Base-by-base conservation (phyloP, 2,888 invertebrate species). In the Alviniconcha strummeri region DNA sequence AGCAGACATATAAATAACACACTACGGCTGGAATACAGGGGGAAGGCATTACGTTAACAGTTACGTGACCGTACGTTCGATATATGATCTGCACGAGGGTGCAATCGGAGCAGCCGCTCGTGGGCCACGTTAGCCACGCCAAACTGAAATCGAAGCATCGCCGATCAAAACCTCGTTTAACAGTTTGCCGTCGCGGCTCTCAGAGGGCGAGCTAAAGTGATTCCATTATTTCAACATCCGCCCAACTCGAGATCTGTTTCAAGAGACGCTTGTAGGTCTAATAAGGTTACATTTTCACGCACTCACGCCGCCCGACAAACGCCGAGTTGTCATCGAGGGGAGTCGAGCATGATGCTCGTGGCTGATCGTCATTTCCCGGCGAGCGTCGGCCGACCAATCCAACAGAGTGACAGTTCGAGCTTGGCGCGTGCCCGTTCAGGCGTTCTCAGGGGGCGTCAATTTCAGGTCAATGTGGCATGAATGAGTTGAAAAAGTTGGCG, bases 391-490 rank as follows among this genome's bases (percentile, higher is more conserved):
- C 77, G 19, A 80, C 79, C 72, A 84, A 82, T 80, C 82, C 64
- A 57, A 57, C 71, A 71, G 79, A 80, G 77, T 85, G 85, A 84
- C 82, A 85, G 82, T 78, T 79, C 82, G 64, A 56, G 79, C 81
- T 55, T 36, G 80, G 82, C 84, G 78, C 82, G 80, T 82, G 82
- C 85, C 80, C 82, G 79, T 72, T 82, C 76, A 76, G 60, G 77
- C 76, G 82, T 76, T 67, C 55, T 54, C 60, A 76, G 77, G 76
- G 74, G 78, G 81, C 82, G 83, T 83, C 85, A 83, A 76, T 83
- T 82, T 77, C 80, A 76, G 76, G 72, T 60, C 85, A 88, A 86
- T 86, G 84, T 82, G 83, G 81, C 88, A 85, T 87, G 84, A 85
- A 86, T 15, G 69, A 64, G 80, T 75, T 82, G 84, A 82, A 84